Evolutionary conservation across 2,888 invertebrate species (phyloP), one percentile per base, ranked within the genome.

Genomic region (Hypomecis atomaria): DNA sequence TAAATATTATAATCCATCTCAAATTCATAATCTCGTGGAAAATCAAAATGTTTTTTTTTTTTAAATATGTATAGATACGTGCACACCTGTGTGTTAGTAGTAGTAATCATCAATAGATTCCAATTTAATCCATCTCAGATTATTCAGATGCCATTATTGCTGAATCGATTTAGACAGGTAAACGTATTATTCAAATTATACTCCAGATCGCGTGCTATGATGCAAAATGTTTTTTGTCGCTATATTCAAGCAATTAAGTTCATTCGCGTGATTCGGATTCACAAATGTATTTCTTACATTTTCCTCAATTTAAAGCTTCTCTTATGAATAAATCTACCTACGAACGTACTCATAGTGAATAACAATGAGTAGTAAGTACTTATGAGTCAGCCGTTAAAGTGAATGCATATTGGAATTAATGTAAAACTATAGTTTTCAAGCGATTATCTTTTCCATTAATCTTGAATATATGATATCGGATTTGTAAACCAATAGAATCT

Each of bases 191-290:
- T 86, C 74, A 89, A 90, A 91, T 89, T 82, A 86, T 79, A 80
- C 77, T 78, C 73, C 71, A 72, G 73, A 67, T 87, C 75, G 91
- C 91, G 89, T 92, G 90, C 83, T 79, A 76, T 82, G 81, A 81
- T 86, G 83, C 85, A 80, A 83, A 88, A 82, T 69, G 80, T 89
- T 91, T 90, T 92, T 91, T 90, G 86, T 88, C 85, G 78, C 76
- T 84, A 74, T 81, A 83, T 82, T 79, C 69, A 78, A 81, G 83
- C 87, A 89, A 89, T 89, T 89, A 86, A 78, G 79, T 81, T 81
- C 76, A 81, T 80, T 90, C 77, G 90, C 90, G 89, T 90, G 91
- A 87, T 89, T 84, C 84, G 78, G 85, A 84, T 84, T 84, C 83
- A 78, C 72, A 74, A 79, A 76, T 78, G 58, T 71, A 65, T 70